Percentiles rank a stretch among this genome's conserved stretches.
phyloP scores from a whole-genome alignment of 2,113 vertebrate genomes.

The Paradoxurus hermaphroditus region DNA sequence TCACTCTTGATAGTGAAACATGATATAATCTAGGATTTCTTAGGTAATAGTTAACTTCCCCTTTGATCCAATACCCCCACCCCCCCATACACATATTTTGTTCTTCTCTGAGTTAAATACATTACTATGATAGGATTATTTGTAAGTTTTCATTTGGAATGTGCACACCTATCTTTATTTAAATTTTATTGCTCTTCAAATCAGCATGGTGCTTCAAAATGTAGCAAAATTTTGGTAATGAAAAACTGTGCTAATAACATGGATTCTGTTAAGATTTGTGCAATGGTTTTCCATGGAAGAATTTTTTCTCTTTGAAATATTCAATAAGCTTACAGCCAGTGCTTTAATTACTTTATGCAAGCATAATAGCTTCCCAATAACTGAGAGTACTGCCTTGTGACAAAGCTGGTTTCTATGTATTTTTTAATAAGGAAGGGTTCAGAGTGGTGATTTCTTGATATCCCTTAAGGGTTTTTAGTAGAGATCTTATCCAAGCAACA shows the following conservation, averaged over 20 bases:
- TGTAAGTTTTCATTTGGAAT: background rate
- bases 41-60: background rate
- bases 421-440: constrained; percentile 58
- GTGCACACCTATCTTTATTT: background rate
- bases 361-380: background rate
- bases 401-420: background rate
- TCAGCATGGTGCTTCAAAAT: background rate
- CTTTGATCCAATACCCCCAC: background rate
- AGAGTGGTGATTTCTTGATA: constrained; percentile 28
- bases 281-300: background rate
- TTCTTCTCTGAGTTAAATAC: background rate
- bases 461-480: constrained; percentile 28
- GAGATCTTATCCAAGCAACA: constrained; percentile 22
- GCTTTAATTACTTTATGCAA: constrained; percentile 32
- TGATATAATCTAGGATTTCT: background rate
- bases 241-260: background rate
- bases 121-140: background rate
- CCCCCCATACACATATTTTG: accelerated
- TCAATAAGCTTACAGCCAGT: constrained; percentile 10
- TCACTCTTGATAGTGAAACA: background rate
- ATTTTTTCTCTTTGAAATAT: background rate
- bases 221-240: background rate
- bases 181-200: background rate
- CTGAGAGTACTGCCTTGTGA: background rate
- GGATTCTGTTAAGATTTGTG: background rate